phyloP scores from a whole-genome alignment of 1,140 invertebrate species.

The Coenobita brevimanus region DNA sequence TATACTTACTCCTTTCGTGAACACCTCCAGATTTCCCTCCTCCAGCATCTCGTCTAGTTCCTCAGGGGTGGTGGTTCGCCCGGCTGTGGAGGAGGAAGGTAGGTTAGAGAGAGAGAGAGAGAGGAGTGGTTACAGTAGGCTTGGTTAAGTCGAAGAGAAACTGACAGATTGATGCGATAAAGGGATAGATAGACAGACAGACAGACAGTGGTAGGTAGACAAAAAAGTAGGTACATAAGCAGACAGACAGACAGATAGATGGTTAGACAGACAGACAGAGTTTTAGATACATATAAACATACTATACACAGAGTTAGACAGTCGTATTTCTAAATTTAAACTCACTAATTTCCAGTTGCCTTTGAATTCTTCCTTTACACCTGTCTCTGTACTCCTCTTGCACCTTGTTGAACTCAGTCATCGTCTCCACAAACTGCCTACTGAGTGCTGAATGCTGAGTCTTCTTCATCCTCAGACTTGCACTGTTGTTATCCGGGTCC shows the following conservation, averaged over 20 bases:
- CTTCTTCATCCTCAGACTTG: background rate
- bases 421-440: background rate
- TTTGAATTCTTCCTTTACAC: conserved; percentile 26
- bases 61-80: conserved; percentile 3
- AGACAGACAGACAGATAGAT: no score
- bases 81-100: background rate
- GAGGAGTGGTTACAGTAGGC: no score
- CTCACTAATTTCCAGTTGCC: conserved; percentile 40
- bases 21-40: conserved; percentile 15
- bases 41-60: conserved; percentile 45
- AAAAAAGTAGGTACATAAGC: no score
- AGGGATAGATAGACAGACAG: no score
- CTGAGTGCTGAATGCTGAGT: conserved; percentile 9
- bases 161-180: no score
- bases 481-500: background rate
- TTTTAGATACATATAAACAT: no score
- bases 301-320: no score
- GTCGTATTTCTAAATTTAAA: background rate
- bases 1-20: conserved; percentile 37
- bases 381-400: conserved; percentile 23
- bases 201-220: no score
- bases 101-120: no score
- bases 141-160: no score
- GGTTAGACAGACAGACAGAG: no score
- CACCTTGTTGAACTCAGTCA: conserved; percentile 10